Percentiles rank a stretch among this genome's conserved stretches.
Conservation (phyloP, 2,888 invertebrate genomes). For the Opisthograptis luteolata region DNA sequence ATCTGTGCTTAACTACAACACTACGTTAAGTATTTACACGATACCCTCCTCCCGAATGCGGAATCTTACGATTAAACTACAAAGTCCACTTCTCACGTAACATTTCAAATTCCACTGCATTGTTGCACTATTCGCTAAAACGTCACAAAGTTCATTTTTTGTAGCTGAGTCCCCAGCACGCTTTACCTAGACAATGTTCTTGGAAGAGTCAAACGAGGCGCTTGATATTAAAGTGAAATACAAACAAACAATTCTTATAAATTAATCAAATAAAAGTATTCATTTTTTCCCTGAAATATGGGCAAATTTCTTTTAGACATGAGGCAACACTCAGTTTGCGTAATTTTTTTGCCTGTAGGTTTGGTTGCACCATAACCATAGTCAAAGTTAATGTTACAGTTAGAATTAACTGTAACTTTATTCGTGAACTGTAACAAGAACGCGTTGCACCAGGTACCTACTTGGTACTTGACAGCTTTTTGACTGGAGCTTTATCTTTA, state of each 20-base stretch:
- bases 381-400: too few species aligned
- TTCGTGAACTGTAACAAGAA: too few species aligned
- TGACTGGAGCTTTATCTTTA: too few species aligned
- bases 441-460: too few species aligned
- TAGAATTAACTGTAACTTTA: too few species aligned
- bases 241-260: background rate
- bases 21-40: conserved; percentile 66
- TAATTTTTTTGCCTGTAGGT: too few species aligned
- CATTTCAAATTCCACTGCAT: conserved; percentile 50
- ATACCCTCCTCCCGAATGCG: conserved; percentile 61
- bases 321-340: background rate
- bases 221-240: conserved; percentile 2
- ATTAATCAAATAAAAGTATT: background rate
- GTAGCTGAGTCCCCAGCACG: conserved; percentile 59
- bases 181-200: conserved; percentile 81
- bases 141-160: conserved; percentile 38
- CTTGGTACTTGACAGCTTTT: too few species aligned
- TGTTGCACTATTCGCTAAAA: conserved; percentile 53
- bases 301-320: background rate
- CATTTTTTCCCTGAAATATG: background rate
- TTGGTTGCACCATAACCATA: too few species aligned
- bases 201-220: conserved; percentile 50
- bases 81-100: conserved; percentile 55
- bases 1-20: conserved; percentile 62
- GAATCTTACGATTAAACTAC: conserved; percentile 42